phyloP scores from a whole-genome alignment of 2,888 invertebrate species.

The Caenorhabditis wallacei region DNA sequence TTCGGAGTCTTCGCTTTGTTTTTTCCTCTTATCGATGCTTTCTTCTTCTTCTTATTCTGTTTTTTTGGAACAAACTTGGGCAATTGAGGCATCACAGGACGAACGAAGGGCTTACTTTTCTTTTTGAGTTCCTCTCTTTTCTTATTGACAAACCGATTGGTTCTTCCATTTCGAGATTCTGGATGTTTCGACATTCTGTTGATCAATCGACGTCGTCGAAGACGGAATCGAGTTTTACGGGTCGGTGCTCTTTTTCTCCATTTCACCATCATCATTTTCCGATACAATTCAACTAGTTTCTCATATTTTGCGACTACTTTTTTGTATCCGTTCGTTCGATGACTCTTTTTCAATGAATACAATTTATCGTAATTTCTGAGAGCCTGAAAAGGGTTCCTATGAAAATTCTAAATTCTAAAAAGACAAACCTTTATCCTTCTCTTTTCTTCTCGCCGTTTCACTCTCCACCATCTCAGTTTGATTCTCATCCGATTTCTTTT shows the following conservation, averaged over 20 bases:
- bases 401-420: neutral
- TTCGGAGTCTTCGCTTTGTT: neutral
- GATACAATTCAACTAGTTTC: slow-evolving; percentile 31
- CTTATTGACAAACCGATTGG: neutral
- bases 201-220: slow-evolving; percentile 32
- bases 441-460: slow-evolving; percentile 15
- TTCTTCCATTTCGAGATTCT: slow-evolving; percentile 36
- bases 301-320: neutral
- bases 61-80: slow-evolving; percentile 12
- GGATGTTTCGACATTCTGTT: slow-evolving; percentile 43
- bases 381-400: neutral
- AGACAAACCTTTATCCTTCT: slow-evolving; percentile 7
- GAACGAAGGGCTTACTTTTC: neutral
- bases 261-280: slow-evolving; percentile 25
- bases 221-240: slow-evolving; percentile 16
- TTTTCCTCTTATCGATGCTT: neutral
- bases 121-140: neutral
- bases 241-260: slow-evolving; percentile 39
- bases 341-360: neutral
- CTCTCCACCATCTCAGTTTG: slow-evolving; percentile 30
- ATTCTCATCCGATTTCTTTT: slow-evolving; percentile 2
- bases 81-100: neutral
- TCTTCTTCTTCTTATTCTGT: neutral
- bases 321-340: slow-evolving; percentile 6
- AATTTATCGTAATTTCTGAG: neutral